Conservation (phyloP, 2,888 invertebrate genomes). For the Linhomoeus sp. region DNA sequence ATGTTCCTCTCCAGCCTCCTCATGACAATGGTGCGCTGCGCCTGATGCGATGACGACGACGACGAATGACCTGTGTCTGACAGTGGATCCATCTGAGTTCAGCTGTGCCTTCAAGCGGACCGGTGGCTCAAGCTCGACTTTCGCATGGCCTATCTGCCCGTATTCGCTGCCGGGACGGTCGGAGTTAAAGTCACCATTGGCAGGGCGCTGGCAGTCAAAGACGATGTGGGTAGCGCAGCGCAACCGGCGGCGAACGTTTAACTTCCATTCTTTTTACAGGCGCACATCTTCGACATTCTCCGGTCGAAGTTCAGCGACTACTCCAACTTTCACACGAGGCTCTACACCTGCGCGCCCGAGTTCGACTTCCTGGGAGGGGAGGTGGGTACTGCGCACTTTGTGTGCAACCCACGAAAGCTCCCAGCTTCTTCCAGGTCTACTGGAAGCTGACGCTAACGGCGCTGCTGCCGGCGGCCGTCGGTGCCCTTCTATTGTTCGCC, state of each 20-base stretch:
- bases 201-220: conserved; percentile 26
- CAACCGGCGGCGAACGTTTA: too few relatives aligned
- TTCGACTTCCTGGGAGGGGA: conserved; percentile 48
- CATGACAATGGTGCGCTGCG: conserved; percentile 17
- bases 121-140: not conserved
- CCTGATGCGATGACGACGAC: too few relatives aligned
- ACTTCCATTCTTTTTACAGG: conserved; percentile 27
- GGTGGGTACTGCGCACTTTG: conserved; percentile 11
- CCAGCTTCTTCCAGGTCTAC: conserved; percentile 30
- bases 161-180: conserved; percentile 26
- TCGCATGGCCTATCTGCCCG: not conserved
- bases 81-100: not conserved
- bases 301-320: conserved; percentile 47
- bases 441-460: conserved; percentile 38
- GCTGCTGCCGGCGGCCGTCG: conserved; percentile 39
- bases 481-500: conserved; percentile 26
- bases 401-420: not conserved
- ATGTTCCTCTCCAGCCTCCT: conserved; percentile 33
- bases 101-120: not conserved
- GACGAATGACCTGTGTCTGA: too few relatives aligned
- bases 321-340: conserved; percentile 50
- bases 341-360: conserved; percentile 56
- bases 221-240: conserved; percentile 29
- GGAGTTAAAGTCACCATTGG: conserved; percentile 28
- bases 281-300: conserved; percentile 51